Evolutionary conservation across 2,113 vertebrate species (phyloP).

Genomic region (Pteruthius melanotis): DNA sequence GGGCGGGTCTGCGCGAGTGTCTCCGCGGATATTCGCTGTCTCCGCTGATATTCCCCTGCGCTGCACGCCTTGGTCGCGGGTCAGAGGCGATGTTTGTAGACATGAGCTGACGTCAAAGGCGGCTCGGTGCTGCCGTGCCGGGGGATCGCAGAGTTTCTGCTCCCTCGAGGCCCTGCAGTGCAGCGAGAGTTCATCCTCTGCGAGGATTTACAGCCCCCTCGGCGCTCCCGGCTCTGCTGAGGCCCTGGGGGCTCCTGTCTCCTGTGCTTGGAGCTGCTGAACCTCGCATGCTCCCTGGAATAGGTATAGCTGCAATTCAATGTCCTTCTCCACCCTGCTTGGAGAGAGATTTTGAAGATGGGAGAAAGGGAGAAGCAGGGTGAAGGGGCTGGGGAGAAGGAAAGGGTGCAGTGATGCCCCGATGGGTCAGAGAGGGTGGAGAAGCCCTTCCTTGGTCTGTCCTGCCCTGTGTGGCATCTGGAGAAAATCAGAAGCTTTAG

Average conservation of each 20-base stretch:
- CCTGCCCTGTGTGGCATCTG: not conserved
- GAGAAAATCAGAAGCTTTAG: not conserved
- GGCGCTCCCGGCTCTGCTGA: rapidly evolving
- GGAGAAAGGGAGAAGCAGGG: not conserved
- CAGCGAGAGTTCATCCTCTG: not conserved
- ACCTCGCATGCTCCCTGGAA: rapidly evolving
- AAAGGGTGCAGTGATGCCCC: not conserved
- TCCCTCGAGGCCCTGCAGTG: not conserved
- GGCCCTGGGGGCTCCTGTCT: not conserved
- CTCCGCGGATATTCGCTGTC: not conserved
- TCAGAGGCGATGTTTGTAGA: conserved; percentile 20
- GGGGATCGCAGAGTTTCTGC: not conserved
- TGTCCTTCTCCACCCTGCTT: not conserved
- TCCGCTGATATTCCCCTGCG: not conserved
- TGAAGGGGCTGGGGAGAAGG: not conserved
- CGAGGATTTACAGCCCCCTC: not conserved
- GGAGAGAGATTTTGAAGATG: not conserved
- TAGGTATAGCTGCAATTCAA: not conserved
- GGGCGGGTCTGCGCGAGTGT: not conserved
- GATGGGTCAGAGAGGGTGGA: not conserved
- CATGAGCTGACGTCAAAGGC: not conserved
- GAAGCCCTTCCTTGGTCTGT: not conserved
- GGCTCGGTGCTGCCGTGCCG: not conserved
- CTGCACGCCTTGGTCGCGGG: not conserved
- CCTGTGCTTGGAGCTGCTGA: not conserved